Percentiles rank a stretch among this genome's conserved stretches.
Conservation (phyloP, 2,888 invertebrate species). For the Metacarcinus magister region DNA sequence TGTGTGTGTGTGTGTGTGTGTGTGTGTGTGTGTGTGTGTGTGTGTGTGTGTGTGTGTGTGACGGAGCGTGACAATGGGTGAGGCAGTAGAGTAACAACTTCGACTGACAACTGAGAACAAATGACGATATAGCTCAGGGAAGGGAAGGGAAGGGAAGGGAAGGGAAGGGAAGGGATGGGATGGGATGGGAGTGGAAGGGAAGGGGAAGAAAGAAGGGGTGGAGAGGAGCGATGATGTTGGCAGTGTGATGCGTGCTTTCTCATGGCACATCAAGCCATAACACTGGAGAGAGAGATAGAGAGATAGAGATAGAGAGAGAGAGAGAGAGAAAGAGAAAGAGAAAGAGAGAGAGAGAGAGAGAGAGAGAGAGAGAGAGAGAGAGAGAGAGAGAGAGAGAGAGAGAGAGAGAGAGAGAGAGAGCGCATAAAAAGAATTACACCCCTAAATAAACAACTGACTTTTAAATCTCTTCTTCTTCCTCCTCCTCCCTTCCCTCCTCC, state of each 20-base stretch:
- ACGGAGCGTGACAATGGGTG: constrained; percentile 46
- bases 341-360: background rate
- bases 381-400: no score
- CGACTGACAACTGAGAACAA: constrained; percentile 55
- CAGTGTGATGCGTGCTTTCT: constrained; percentile 27
- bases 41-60: constrained; percentile 51
- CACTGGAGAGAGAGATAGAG: background rate
- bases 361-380: no score
- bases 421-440: no score
- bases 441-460: no score
- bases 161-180: background rate
- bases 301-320: constrained; percentile 17
- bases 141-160: background rate
- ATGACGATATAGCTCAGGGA: constrained; percentile 37
- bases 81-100: constrained; percentile 6
- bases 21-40: constrained; percentile 65
- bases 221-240: background rate
- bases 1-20: constrained; percentile 61
- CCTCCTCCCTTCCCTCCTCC: no score
- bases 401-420: no score
- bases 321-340: constrained; percentile 36
- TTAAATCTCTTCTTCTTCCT: no score
- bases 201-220: background rate
- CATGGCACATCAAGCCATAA: constrained; percentile 10
- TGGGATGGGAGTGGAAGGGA: background rate